Base-by-base conservation (phyloP, 2,888 invertebrate genomes). In the Atrina japonica region DNA sequence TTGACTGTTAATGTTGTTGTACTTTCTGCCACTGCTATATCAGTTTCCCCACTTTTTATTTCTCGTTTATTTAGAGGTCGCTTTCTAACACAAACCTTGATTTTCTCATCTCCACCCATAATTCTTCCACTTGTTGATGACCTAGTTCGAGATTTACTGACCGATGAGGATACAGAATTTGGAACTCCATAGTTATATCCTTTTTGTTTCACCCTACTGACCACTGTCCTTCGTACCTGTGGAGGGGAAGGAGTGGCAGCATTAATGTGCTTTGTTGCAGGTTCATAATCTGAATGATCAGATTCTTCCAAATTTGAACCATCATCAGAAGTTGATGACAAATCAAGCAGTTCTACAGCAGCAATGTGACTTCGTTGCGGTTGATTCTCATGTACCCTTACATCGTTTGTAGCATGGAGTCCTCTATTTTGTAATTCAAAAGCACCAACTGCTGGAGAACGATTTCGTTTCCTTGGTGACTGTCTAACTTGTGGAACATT, bases 151-250 rank as follows among this genome's bases (percentile, higher is more conserved):
- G 75, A 67, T 29, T 56, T 72, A 18, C 66, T 58, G n/a, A 66
- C 52, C 7, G 53, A 60, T 16, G 71, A 43, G 21, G 45, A 30
- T 25, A 29, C 47, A 16, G 50, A 56, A 40, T 60, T 77, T 70
- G 88, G 88, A 5, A 90, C 83, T n/a, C 90, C 90, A 81, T 90
- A 90, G 70, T 89, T 88, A 74, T 90, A 90, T 5, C 88, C 87
- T 52, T 79, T 76, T 45, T 85, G 82, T 61, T 82, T 78, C 5
- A 87, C 79, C 55, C 83, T 81, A 61, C 86, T 86, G 1, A 83
- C 78, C 0, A 77, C 73, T n/a, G 79, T 67, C 75, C 75, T 80
- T 53, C 59, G 71, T 18, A 75, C 67, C 14, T 73, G 71, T 0
- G 82, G 75, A n/a, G 76, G 66, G 25, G 72, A 68, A n/a, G 73